Base-by-base conservation (phyloP, 2,113 vertebrate genomes). In the Syngnathus typhle region DNA sequence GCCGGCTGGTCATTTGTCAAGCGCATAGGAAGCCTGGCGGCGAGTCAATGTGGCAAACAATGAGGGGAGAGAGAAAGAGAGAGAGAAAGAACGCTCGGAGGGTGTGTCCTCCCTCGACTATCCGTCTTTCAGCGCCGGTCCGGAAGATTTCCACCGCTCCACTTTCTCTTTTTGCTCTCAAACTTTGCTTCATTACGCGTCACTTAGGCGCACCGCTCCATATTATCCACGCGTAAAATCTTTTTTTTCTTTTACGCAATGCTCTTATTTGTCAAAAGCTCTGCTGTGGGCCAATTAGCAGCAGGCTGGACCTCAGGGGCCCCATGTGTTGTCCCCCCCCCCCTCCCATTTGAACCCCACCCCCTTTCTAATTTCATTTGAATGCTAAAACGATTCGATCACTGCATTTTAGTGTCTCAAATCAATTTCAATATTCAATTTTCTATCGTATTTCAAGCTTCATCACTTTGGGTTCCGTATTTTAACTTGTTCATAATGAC, bases 101-200 rank as follows among this genome's bases (percentile, higher is more conserved):
- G 89, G 88, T 89, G 90, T 91, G 89, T 90, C 88, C 88, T 83
- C 73, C 82, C 84, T 83, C 81, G 88, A 81, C 85, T 83, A 84
- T 88, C 88, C 73, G 84, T 83, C 81, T 80, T 52, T 76, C 74
- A 74, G 71, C 75, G 71, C 71, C 46, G 64, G 72, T 78, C 74
- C 65, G 63, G 75, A 72, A 69, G 65, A 72, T 84, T 82, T 76
- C 81, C 59, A 79, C 74, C n/a, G 64, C 66, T 62, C 71, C 70
- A n/a, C 37, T 12, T 41, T 63, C 51, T 36, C 61, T 63, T 54
- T 39, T 39, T 15, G 41, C n/a, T 41, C 11, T 13, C 12, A 13
- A 62, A 62, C 60, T 62, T 62, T 27, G 41, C n/a, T 62, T 27
- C 21, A 15, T 23, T 6, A 27, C 39, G n/a, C 21, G 39, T 43